Conservation (phyloP, 1,140 invertebrate genomes). For the Drosophila mojavensis region DNA sequence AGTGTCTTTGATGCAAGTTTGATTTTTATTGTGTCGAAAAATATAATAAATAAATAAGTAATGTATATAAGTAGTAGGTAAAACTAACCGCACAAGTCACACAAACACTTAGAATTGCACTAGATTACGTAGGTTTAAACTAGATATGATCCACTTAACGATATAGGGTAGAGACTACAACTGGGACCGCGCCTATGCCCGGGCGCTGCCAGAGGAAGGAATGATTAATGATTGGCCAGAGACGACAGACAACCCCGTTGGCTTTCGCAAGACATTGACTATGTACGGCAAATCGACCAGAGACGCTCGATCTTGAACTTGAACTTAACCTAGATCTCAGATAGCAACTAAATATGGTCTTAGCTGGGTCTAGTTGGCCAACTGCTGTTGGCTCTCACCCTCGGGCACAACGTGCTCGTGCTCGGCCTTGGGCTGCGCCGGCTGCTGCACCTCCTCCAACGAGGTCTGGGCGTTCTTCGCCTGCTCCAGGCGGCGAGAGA, state of each 20-base stretch:
- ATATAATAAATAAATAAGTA: constrained; percentile 77
- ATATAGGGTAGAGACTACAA: constrained; percentile 39
- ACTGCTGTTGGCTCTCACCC: constrained; percentile 54
- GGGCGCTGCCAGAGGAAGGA: constrained; percentile 40
- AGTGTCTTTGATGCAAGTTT: constrained; percentile 4
- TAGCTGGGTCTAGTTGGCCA: constrained; percentile 56
- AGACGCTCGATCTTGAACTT: constrained; percentile 71
- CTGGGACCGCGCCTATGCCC: constrained; percentile 37
- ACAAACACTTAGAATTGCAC: constrained; percentile 44
- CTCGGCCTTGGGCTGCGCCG: constrained; percentile 53
- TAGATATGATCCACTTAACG: constrained; percentile 59
- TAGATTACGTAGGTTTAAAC: constrained; percentile 48
- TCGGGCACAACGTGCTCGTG: constrained; percentile 66
- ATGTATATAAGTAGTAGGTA: constrained; percentile 32
- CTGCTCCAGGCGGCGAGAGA: constrained; percentile 61
- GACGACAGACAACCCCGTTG: constrained; percentile 59
- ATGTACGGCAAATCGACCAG: constrained; percentile 73
- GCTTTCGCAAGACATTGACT: constrained; percentile 68
- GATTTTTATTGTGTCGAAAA: constrained; percentile 41
- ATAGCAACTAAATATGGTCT: constrained; percentile 57
- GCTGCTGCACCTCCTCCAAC: constrained; percentile 23
- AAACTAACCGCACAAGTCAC: constrained; percentile 48
- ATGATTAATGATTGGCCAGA: constrained; percentile 47
- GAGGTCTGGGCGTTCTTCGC: constrained; percentile 53
- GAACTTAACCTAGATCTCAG: constrained; percentile 73